These are phyloP conservation scores for Eurypyga helias DNA, from an alignment of 2,113 vertebrate genomes.

Conservation along the genomic window DNA sequence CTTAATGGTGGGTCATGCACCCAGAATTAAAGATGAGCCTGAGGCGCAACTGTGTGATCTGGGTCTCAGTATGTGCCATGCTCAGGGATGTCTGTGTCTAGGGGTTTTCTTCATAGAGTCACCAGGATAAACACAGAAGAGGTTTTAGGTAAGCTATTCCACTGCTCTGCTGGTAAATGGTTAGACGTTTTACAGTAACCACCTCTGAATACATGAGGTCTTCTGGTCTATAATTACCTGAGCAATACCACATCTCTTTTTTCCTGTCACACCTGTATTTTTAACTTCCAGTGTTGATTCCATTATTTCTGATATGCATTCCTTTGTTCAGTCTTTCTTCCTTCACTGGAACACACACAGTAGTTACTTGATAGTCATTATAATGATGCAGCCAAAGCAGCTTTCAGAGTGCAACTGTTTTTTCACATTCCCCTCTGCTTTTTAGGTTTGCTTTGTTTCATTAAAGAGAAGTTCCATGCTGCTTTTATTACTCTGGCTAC, in stretches of 20 bases:
- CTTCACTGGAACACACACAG: background rate
- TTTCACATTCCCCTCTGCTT: fast-evolving
- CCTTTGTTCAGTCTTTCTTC: background rate
- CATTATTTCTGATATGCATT: background rate
- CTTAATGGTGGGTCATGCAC: background rate
- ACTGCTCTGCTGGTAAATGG: background rate
- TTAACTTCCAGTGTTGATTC: background rate
- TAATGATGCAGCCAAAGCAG: background rate
- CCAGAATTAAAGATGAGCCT: background rate
- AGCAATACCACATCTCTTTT: background rate
- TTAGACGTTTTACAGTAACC: background rate
- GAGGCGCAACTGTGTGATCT: too few species aligned
- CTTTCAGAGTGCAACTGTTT: background rate
- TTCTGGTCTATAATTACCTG: background rate
- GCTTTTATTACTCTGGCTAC: conserved; percentile 5
- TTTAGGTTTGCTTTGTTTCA: background rate
- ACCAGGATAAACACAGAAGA: background rate
- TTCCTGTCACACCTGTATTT: background rate
- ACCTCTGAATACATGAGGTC: background rate
- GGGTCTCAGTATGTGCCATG: background rate
- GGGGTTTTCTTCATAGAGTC: background rate
- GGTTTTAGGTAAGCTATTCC: background rate
- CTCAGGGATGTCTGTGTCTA: fast-evolving
- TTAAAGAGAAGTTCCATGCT: background rate
- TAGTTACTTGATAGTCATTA: background rate